A percentile compares a stretch with the other conserved stretches of the same genome.
These are phyloP conservation scores for Crypturellus undulatus DNA, from an alignment of 2,113 vertebrate genomes.

Conservation along the genomic window DNA sequence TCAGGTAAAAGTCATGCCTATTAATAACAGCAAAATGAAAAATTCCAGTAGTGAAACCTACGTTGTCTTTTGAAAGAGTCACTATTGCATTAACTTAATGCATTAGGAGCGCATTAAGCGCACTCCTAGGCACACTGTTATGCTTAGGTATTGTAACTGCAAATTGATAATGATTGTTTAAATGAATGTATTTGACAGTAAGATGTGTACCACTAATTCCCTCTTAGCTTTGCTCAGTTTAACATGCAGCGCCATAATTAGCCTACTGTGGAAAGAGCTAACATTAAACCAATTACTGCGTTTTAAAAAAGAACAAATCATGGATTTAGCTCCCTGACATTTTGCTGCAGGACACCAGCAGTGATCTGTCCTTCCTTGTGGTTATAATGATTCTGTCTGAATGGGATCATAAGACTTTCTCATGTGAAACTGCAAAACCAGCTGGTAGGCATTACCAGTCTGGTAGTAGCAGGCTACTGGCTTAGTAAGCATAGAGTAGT, in stretches of 20 bases:
- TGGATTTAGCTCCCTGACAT: background rate
- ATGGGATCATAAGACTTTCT: background rate
- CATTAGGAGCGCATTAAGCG: too few relatives aligned
- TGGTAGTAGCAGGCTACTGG: too few relatives aligned
- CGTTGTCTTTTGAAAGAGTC: background rate
- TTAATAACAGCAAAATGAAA: background rate
- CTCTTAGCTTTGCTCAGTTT: background rate
- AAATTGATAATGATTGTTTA: background rate
- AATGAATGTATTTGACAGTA: background rate
- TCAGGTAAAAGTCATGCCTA: background rate
- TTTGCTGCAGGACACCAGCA: background rate
- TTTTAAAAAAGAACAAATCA: background rate
- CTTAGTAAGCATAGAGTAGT: background rate
- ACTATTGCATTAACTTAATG: background rate
- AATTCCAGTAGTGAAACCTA: background rate
- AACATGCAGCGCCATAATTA: background rate
- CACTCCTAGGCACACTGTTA: fast-evolving
- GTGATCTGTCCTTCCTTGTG: background rate
- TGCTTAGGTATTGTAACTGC: background rate
- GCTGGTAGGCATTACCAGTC: background rate
- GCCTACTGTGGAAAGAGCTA: background rate
- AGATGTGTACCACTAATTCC: background rate
- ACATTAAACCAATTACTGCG: background rate
- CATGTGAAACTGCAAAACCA: background rate
- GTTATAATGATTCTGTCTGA: background rate